These are phyloP conservation scores for Caenorhabditis becei DNA, from an alignment of 2,888 invertebrate species.

Conservation along the genomic window DNA sequence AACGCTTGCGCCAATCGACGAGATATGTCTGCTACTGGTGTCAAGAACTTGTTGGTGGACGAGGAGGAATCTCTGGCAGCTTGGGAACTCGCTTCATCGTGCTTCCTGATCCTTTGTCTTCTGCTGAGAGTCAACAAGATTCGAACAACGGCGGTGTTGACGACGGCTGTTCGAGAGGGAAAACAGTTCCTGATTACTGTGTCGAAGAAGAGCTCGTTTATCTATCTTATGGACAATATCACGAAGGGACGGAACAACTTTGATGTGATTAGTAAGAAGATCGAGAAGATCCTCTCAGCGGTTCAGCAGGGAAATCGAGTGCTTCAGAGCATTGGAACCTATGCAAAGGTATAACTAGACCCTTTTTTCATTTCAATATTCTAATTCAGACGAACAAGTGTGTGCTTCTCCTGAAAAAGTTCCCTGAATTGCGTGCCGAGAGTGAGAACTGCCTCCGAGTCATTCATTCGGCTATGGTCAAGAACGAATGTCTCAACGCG, in stretches of 20 bases:
- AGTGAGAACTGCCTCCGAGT: slow-evolving; percentile 65
- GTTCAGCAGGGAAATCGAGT: slow-evolving; percentile 69
- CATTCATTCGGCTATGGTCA: slow-evolving; percentile 66
- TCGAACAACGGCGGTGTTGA: slow-evolving; percentile 55
- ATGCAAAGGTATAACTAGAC: slow-evolving; percentile 69
- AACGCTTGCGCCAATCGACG: slow-evolving; percentile 31
- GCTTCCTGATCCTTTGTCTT: slow-evolving; percentile 63
- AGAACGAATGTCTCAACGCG: slow-evolving; percentile 64
- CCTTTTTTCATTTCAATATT: background rate
- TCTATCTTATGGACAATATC: slow-evolving; percentile 61
- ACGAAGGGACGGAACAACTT: slow-evolving; percentile 48
- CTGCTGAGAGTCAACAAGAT: slow-evolving; percentile 64
- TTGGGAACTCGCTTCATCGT: slow-evolving; percentile 64
- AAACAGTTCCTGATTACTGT: slow-evolving; percentile 64
- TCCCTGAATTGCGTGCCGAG: slow-evolving; percentile 64
- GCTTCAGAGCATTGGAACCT: slow-evolving; percentile 65
- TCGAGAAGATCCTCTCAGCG: slow-evolving; percentile 54
- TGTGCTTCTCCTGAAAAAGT: slow-evolving; percentile 59
- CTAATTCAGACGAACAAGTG: slow-evolving; percentile 60
- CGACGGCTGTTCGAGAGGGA: slow-evolving; percentile 66
- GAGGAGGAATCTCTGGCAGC: slow-evolving; percentile 39
- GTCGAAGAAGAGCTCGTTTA: slow-evolving; percentile 65
- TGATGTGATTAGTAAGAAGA: slow-evolving; percentile 11
- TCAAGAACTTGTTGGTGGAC: slow-evolving; percentile 24
- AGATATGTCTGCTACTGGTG: slow-evolving; percentile 30